phyloP scores from a whole-genome alignment of 2,113 vertebrate species.

The Synchiropus splendidus region DNA sequence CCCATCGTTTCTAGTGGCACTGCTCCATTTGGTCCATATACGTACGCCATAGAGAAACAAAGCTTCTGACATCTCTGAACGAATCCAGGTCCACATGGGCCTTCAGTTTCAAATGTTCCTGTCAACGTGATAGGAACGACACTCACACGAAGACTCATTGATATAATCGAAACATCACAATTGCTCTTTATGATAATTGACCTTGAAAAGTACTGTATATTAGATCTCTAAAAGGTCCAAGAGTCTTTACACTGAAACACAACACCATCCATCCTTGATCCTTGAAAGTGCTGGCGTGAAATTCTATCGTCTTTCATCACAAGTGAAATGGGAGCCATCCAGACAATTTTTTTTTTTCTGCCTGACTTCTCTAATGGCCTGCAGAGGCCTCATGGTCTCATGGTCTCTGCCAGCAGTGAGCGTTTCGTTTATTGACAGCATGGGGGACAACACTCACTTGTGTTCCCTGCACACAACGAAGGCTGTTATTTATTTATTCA shows the following conservation, averaged over 20 bases:
- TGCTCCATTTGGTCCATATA: no score
- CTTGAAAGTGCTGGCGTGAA: slow-evolving; percentile 48
- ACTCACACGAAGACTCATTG: no score
- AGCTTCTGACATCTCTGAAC: no score
- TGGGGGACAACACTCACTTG: slow-evolving; percentile 7
- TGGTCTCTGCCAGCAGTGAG: slow-evolving; percentile 2
- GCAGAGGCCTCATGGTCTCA: slow-evolving; percentile 11
- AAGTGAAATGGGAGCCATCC: slow-evolving; percentile 44
- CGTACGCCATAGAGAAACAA: no score
- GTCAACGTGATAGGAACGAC: no score
- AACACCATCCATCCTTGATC: slow-evolving; percentile 33
- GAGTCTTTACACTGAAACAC: slow-evolving; percentile 39
- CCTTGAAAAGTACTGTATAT: no score
- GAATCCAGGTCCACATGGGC: no score
- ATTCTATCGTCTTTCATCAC: slow-evolving; percentile 45
- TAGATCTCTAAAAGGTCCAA: slow-evolving; percentile 1
- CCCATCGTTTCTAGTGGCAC: no score
- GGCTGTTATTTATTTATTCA: no score
- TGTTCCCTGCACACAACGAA: slow-evolving; percentile 5
- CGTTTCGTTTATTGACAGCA: slow-evolving; percentile 12
- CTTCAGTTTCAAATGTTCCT: no score
- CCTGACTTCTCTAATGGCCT: slow-evolving; percentile 28
- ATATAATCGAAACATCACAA: no score
- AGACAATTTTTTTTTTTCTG: slow-evolving; percentile 22
- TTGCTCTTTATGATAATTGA: no score